Conservation (phyloP, 2,888 invertebrate species). For the Candidula unifasciata region DNA sequence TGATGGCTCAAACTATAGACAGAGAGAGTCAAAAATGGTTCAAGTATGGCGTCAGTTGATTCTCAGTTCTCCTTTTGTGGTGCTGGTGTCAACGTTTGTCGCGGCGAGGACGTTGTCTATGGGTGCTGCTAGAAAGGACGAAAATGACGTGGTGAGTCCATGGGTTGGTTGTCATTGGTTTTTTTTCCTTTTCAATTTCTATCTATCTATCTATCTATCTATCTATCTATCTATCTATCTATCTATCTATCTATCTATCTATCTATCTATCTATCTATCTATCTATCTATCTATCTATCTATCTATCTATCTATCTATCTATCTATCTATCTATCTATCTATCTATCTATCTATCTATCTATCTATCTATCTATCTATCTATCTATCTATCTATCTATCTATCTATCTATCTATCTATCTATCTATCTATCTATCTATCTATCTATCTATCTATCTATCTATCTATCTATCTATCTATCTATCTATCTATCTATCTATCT, state of each 20-base stretch:
- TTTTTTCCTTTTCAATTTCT: no score
- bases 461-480: slow-evolving; percentile 28
- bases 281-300: slow-evolving; percentile 6
- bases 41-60: no score
- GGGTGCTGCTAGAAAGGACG: no score
- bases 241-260: neutral
- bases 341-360: neutral
- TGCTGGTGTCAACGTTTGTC: no score
- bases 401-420: slow-evolving; percentile 15
- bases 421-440: slow-evolving; percentile 8
- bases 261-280: neutral
- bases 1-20: no score
- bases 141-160: no score
- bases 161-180: no score
- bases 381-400: slow-evolving; percentile 15
- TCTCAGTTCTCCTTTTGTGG: no score
- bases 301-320: slow-evolving; percentile 4
- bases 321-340: neutral
- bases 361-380: neutral
- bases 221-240: neutral
- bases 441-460: slow-evolving; percentile 15
- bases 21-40: no score
- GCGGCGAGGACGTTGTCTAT: no score
- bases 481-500: slow-evolving; percentile 38
- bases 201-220: slow-evolving; percentile 26